Evolutionary conservation across 2,797 vertebrate genomes (phyloP), one percentile per base, ranked within the genome.

Genomic region (Gymnopithys bicolor): DNA sequence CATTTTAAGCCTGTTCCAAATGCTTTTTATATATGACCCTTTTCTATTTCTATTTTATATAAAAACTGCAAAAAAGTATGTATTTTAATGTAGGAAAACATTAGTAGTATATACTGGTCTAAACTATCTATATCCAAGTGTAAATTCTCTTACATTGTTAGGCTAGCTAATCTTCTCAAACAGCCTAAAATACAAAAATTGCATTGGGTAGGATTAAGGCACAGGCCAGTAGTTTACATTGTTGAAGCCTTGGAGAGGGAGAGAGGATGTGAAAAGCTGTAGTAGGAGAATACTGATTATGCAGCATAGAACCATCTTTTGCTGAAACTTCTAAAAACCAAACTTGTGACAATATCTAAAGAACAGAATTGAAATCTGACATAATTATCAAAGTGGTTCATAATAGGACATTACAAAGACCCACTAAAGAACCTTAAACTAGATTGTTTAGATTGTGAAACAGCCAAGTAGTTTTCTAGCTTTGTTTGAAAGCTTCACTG

Each of bases 11-110:
- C 28, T 91, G 46, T 84, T 81, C 69, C n/a, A 91, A 55, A 81
- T 96, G 69, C n/a, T 88, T 94, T 93, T 94, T 93, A n/a, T 89
- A 32, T 19, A n/a, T 24, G 59, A 67, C 19, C 46, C 10, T 76
- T 86, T 91, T 59, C 51, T 77, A 75, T 62, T 93, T 77, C 8
- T 70, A 45, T 51, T 86, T 73, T 89, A 35, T 64, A 48, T n/a
- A 35, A 84, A 89, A 80, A 3, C 23, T 32, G n/a, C 11, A 67
- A 83, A 78, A 63, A 21, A 37, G 13, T 5, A 9, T 19, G 22
- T 80, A 74, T 74, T 90, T 80, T 60, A 77, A 55, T 76, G 52
- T 37, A 41, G 52, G 21, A 64, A 81, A 71, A 77, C 0, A 6
- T 48, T 33, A 55, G 9, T 5, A 17, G 5, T 43, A 3, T 49